Evolutionary conservation across 2,113 vertebrate genomes (phyloP), one percentile per base, ranked within the genome.

Genomic region (Notothenia coriiceps): DNA sequence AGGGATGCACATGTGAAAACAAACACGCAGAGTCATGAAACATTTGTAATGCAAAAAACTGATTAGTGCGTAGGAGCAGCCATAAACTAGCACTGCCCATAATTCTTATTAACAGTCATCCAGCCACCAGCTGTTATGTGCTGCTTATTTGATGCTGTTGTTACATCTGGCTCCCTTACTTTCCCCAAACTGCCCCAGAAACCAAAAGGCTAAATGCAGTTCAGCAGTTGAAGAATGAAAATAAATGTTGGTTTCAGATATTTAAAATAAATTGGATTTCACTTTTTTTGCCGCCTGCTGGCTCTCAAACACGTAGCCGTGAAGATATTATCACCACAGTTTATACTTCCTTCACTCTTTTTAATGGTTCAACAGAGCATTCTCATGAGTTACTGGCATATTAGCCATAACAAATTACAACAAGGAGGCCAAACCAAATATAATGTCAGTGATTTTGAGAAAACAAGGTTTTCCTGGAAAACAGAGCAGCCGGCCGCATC

Each of bases 391-490:
- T 87, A 85, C 85, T 82, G 79, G 65, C 50, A 75, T 74, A 89
- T 90, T 85, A 90, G 76, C 84, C 74, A 78, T 88, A 89, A 89
- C 90, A 91, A 91, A 92, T 91, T 91, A 78, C 76, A 79, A 60
- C 43, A 85, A 79, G 14, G 75, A 55, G 47, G 86, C 92, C 90
- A 93, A 93, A 78, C 78, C 73, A 88, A 94, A 94, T 82, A 93
- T 17, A 86, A 83, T 77, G 79, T 79, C 70, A 84, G 87, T 35
- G 67, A 68, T 84, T 84, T 83, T 70, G 77, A 92, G 85, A 88
- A 94, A 92, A 87, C 50, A 47, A 74, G 67, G 81, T 80, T 79
- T 93, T 94, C 88, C 73, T 91, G 90, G 89, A 92, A 94, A 46
- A 82, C 64, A 17, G 35, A 71, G 67, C 70, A 83, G 82, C 74